These are phyloP conservation scores for Sander vitreus DNA, from an alignment of 2,113 vertebrate species.

Conservation along the genomic window DNA sequence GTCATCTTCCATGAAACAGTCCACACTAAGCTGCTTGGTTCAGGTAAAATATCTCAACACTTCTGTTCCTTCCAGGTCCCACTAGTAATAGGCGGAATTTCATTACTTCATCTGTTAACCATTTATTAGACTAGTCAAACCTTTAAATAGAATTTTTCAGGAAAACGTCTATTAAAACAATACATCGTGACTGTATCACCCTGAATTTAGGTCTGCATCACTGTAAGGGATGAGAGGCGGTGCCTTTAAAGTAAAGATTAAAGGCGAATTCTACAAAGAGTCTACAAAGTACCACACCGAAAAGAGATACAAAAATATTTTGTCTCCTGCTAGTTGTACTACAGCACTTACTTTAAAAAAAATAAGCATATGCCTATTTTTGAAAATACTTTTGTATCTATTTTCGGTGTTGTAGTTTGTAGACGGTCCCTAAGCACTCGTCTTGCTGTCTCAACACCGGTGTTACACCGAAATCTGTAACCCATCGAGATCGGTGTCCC, in stretches of 20 bases:
- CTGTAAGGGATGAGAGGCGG: not conserved
- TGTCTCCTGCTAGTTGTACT: no score
- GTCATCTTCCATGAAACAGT: slow-evolving; percentile 99
- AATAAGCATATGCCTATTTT: no score
- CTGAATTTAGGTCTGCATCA: not conserved
- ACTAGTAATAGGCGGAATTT: not conserved
- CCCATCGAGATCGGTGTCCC: no score
- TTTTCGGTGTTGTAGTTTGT: no score
- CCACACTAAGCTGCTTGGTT: slow-evolving; percentile 95
- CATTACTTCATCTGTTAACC: not conserved
- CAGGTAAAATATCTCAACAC: slow-evolving; percentile 77
- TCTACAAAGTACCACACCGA: no score
- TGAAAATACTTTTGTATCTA: no score
- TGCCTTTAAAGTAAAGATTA: slow-evolving; percentile 13
- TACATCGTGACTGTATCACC: not conserved
- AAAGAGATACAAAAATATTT: no score
- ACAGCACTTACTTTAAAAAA: no score
- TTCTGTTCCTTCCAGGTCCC: not conserved
- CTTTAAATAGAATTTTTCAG: not conserved
- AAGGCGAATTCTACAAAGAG: no score
- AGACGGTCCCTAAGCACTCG: no score
- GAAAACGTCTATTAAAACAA: not conserved
- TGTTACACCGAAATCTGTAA: no score
- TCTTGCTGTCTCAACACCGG: no score
- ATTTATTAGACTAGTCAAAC: not conserved